Evolutionary conservation across 2,888 invertebrate genomes (phyloP).

Genomic region (Mycalesis mineus): DNA sequence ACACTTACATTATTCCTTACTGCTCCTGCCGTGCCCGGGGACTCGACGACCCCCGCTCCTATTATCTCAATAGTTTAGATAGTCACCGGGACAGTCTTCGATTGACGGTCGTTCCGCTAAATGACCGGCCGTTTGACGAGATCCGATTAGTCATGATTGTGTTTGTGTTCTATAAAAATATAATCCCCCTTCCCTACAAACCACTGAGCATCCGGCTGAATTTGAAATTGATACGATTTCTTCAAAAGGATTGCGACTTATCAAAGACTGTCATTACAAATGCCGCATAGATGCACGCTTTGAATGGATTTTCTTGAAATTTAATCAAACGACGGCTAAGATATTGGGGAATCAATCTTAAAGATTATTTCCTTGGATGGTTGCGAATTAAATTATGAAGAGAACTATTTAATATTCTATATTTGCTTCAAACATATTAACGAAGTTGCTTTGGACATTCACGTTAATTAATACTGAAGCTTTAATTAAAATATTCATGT

Average conservation of each 20-base stretch:
- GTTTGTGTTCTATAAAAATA: constrained; percentile 74
- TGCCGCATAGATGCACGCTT: constrained; percentile 47
- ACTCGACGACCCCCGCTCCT: constrained; percentile 57
- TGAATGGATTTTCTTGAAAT: constrained; percentile 60
- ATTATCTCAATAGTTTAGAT: constrained; percentile 78
- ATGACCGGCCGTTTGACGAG: constrained; percentile 72
- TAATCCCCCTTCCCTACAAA: constrained; percentile 54
- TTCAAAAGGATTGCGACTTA: constrained; percentile 64
- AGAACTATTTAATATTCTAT: neutral
- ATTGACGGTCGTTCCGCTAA: constrained; percentile 65
- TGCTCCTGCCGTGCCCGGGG: constrained; percentile 45
- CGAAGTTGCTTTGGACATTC: neutral
- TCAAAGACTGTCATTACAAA: constrained; percentile 61
- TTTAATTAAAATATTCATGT: too few relatives aligned
- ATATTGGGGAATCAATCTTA: constrained; percentile 53
- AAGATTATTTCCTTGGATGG: constrained; percentile 61
- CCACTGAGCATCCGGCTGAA: constrained; percentile 40
- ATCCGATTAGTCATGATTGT: constrained; percentile 77
- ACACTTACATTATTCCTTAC: constrained; percentile 75
- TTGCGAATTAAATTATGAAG: constrained; percentile 32
- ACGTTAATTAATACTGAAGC: neutral
- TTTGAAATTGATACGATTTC: constrained; percentile 38
- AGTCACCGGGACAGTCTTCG: constrained; percentile 68
- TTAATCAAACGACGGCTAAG: constrained; percentile 52
- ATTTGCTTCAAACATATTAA: neutral